Conservation (phyloP, 2,888 invertebrate genomes). For the Drosophila phalerata region DNA sequence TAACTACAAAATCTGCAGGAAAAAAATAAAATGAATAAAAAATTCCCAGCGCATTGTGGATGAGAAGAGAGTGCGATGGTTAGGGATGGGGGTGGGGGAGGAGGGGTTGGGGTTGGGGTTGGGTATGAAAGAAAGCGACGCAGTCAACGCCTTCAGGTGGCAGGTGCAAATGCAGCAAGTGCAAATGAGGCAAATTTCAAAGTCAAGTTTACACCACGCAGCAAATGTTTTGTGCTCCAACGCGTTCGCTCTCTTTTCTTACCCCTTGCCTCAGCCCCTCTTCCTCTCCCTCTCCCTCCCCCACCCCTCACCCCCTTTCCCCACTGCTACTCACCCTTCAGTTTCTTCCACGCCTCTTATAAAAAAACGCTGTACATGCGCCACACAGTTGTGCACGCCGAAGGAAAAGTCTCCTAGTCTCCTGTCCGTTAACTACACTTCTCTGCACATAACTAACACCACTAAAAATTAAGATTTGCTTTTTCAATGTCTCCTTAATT, state of each 20-base stretch:
- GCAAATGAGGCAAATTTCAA: conserved; percentile 81
- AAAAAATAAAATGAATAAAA: conserved; percentile 17
- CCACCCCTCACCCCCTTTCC: too few relatives aligned
- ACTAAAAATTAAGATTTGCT: too few relatives aligned
- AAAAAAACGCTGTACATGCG: conserved; percentile 29
- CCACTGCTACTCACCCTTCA: too few relatives aligned
- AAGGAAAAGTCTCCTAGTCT: conserved; percentile 36
- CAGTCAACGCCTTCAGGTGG: conserved; percentile 28
- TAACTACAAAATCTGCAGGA: conserved; percentile 5
- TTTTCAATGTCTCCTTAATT: too few relatives aligned
- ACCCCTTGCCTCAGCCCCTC: neutral
- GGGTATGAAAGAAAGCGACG: conserved; percentile 3
- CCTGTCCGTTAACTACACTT: conserved; percentile 22
- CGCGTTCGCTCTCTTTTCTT: conserved; percentile 16
- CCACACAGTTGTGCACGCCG: conserved; percentile 23
- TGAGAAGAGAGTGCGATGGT: neutral
- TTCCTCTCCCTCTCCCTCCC: too few relatives aligned
- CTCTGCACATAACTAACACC: conserved; percentile 19
- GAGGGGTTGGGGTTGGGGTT: too few relatives aligned
- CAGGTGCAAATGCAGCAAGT: conserved; percentile 70
- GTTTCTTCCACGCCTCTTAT: conserved; percentile 22
- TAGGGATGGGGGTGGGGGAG: neutral
- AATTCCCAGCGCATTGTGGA: conserved; percentile 24
- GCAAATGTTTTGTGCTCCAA: conserved; percentile 73
- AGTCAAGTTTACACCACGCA: conserved; percentile 81